These are phyloP conservation scores for Adineta ricciae DNA, from an alignment of 2,888 invertebrate species.

Conservation along the genomic window DNA sequence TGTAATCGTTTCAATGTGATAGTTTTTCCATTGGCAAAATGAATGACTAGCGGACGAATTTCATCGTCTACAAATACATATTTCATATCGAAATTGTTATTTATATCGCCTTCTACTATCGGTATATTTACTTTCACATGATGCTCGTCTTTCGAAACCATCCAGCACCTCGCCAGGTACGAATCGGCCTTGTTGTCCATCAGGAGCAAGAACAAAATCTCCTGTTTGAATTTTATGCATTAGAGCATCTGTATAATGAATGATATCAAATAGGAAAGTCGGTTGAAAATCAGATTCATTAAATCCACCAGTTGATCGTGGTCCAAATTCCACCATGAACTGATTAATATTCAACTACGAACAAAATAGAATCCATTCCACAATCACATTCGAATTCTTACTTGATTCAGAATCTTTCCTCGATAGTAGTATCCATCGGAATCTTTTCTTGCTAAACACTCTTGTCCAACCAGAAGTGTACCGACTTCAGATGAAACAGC, in stretches of 20 bases:
- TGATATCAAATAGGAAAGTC: constrained; percentile 46
- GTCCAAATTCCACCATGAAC: constrained; percentile 46
- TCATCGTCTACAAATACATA: constrained; percentile 29
- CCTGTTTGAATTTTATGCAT: constrained; percentile 44
- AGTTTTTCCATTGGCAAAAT: constrained; percentile 44
- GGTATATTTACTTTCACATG: not conserved
- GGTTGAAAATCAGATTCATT: constrained; percentile 46
- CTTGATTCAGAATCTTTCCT: constrained; percentile 47
- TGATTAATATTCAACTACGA: constrained; percentile 42
- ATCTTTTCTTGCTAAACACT: constrained; percentile 43
- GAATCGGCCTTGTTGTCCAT: constrained; percentile 41
- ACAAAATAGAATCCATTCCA: not conserved
- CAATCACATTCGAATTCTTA: constrained; percentile 35
- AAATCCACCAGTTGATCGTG: constrained; percentile 44
- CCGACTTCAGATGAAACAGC: constrained; percentile 42
- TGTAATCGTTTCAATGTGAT: constrained; percentile 34
- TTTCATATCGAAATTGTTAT: no score
- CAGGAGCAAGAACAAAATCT: constrained; percentile 41
- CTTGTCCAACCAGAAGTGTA: constrained; percentile 43
- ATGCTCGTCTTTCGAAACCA: constrained; percentile 29
- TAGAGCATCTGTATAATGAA: constrained; percentile 44
- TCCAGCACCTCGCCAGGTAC: constrained; percentile 33
- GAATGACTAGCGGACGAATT: constrained; percentile 42
- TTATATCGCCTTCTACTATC: no score
- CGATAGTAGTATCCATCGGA: constrained; percentile 47